Conservation (phyloP, 2,797 vertebrate genomes). For the Sebastes taczanowskii region DNA sequence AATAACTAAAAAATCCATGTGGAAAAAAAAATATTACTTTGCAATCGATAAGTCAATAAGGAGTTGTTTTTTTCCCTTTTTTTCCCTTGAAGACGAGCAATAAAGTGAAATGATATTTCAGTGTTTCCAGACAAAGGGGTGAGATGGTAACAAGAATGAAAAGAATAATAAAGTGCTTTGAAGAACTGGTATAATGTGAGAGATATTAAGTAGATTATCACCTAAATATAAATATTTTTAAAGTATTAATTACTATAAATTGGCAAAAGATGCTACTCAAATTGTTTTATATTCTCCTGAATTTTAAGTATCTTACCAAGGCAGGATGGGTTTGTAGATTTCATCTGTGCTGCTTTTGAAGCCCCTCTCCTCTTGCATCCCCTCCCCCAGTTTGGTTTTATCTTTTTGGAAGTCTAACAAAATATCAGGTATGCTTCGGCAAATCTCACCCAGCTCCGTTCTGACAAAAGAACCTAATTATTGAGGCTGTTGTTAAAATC, state of each 20-base stretch:
- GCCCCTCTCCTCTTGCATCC: constrained; percentile 34
- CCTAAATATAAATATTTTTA: background rate
- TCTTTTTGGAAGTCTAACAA: constrained; percentile 56
- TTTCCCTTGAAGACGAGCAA: background rate
- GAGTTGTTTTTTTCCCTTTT: background rate
- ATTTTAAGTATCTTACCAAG: constrained; percentile 20
- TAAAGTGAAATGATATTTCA: background rate
- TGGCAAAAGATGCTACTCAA: background rate
- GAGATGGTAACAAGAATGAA: background rate
- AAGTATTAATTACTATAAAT: background rate
- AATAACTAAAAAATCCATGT: background rate
- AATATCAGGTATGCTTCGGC: constrained; percentile 51
- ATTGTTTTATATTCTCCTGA: constrained; percentile 21
- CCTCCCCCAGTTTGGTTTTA: constrained; percentile 55
- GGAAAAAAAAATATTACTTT: background rate
- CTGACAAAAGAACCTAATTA: constrained; percentile 32
- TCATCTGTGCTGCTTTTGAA: constrained; percentile 46
- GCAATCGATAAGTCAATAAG: background rate
- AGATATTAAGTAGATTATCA: background rate
- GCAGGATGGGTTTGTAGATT: constrained; percentile 30
- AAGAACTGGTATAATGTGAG: background rate
- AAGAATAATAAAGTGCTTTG: background rate
- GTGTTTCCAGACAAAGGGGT: background rate
- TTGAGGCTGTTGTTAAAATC: background rate
- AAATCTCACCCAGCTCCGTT: constrained; percentile 41